Evolutionary conservation across 2,888 invertebrate species (phyloP), one percentile per base, ranked within the genome.

Genomic region (Drosophila cognata): DNA sequence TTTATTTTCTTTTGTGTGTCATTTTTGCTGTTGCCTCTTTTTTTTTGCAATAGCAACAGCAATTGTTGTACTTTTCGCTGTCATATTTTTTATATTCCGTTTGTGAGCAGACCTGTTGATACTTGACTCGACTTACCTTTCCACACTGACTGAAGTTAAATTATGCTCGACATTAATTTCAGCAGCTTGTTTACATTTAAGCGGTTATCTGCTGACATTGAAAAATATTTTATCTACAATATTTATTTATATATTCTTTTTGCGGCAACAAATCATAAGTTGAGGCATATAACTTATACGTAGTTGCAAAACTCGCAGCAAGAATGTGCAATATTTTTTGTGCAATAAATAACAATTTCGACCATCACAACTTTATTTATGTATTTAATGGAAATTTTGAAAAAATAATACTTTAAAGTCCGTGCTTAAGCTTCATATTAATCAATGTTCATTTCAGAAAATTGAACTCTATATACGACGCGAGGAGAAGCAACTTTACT

Each of bases 391-490:
- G 1, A 18, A 11, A 4, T 3, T 16, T 25, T 25, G 0, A 25
- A 25, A 46, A 11, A 6, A 21, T n/a, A 41, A n/a, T 41, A n/a
- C n/a, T 18, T 0, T 36, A 18, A n/a, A 41, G 10, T 8, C 21
- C 13, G 21, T 25, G 46, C 16, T 28, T 4, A 28, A 28, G 18
- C 46, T 25, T 51, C 11, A 48, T 36, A 18, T 29, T 59, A 46
- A 56, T 35, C n/a, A 41, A 18, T 57, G 25, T 69, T 64, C n/a
- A 21, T 89, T 89, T 0, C 66, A 93, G 92, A 89, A 92, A 91
- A 91, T 91, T 70, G 92, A 91, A 6, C 86, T 89, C 33, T 92
- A 92, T 38, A 87, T 92, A 64, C 84, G 90, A 21, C 87, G 90
- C 0, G 93, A 92, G 70, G 92, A 93, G 67, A 86, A 86, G 13